phyloP scores from a whole-genome alignment of 1,140 invertebrate species.

The Drosophila serrata region DNA sequence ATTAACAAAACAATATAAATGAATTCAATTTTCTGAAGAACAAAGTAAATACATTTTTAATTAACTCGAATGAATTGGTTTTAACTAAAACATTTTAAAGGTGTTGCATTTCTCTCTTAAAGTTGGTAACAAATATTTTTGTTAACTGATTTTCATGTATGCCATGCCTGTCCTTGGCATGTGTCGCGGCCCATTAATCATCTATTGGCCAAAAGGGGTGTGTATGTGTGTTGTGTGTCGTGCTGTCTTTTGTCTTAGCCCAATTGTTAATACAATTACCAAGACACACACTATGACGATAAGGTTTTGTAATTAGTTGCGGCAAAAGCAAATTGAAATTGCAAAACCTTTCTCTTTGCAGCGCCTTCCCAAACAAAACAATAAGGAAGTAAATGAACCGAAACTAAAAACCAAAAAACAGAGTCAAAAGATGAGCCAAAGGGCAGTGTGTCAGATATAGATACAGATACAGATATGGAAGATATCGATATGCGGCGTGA shows the following conservation, averaged over 20 bases:
- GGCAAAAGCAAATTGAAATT: slow-evolving; percentile 66
- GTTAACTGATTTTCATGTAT: background rate
- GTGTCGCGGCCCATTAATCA: slow-evolving; percentile 78
- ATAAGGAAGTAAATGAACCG: slow-evolving; percentile 79
- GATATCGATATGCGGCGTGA: slow-evolving; percentile 58
- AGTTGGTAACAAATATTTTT: background rate
- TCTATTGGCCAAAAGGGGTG: slow-evolving; percentile 59
- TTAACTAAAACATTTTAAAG: too few species aligned
- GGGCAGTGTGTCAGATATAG: slow-evolving; percentile 72
- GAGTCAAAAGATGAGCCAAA: slow-evolving; percentile 50
- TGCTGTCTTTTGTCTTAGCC: slow-evolving; percentile 53
- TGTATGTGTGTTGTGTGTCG: slow-evolving; percentile 47
- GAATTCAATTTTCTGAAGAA: background rate
- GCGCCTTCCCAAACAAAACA: slow-evolving; percentile 49
- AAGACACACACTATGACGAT: slow-evolving; percentile 27
- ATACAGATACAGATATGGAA: slow-evolving; percentile 26
- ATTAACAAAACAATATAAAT: background rate
- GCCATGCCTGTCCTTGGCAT: slow-evolving; percentile 64
- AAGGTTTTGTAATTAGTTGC: slow-evolving; percentile 65
- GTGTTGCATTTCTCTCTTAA: background rate
- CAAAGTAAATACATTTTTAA: too few species aligned
- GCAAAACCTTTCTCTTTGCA: slow-evolving; percentile 38
- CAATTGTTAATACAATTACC: slow-evolving; percentile 48
- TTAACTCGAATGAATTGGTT: too few species aligned
- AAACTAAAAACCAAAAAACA: slow-evolving; percentile 36